Base-by-base conservation (phyloP, 1,140 invertebrate species). In the Eumaeus atala region DNA sequence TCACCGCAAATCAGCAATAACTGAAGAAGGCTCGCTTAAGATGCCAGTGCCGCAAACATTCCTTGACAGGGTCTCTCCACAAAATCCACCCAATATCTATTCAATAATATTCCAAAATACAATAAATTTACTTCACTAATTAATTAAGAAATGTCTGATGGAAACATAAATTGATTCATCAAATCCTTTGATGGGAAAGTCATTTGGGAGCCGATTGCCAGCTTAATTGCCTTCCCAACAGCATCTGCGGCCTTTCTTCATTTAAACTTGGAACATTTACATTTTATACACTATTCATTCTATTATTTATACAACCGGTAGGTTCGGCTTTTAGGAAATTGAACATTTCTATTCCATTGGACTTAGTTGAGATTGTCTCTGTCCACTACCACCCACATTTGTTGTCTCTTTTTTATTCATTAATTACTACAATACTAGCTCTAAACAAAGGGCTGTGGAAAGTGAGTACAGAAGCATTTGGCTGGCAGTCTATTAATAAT, bases 171-270 rank as follows among this genome's bases (percentile, higher is more conserved):
- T 53, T 42, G 38, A 53, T 53, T 51, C 35, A 34, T 51, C 51
- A 52, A 40, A 52, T 38, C 51, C 59, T 58, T 66, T 70, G 62
- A 64, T 65, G 56, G 64, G 56, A 56, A 66, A 61, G 54, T 59
- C 51, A 59, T 63, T 59, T 51, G 35, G 56, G n/a, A 51, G 56
- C 58, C 63, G 61, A 62, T 68, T 50, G 47, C 50, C 37, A 61
- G 55, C 61, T 61, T 56, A 62, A 69, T 69, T 66, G 58, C 51
- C 47, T 49, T 52, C 51, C 21, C 11, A 33, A 17, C 21, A 54
- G 58, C 66, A 68, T 58, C 66, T 68, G 62, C 50, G 64, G 49
- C 40, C 40, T 62, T 62, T 50, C 54, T 37, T 51, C 50, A 40
- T 51, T 51, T 21, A 48, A 28, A 49, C 38, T 44, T 42, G 14